Percentiles rank a stretch among this genome's conserved stretches.
These are phyloP conservation scores for Gracilinanus agilis DNA, from an alignment of 2,113 vertebrate genomes.

Conservation along the genomic window DNA sequence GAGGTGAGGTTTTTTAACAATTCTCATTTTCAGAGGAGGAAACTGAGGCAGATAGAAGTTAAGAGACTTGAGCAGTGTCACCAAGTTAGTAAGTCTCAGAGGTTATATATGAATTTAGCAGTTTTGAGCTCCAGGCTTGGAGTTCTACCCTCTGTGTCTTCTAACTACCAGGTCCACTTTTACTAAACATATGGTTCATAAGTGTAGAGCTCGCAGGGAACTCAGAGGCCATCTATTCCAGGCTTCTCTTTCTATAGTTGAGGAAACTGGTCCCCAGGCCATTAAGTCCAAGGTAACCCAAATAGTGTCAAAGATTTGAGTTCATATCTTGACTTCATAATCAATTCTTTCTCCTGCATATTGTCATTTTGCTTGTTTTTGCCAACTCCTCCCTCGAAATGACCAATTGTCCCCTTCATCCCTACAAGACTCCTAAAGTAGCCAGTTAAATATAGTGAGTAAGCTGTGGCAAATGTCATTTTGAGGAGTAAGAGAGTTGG, in stretches of 20 bases:
- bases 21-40: not conserved
- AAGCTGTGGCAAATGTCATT: not conserved
- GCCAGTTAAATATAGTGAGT: not conserved
- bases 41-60: no score
- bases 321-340: not conserved
- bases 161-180: not conserved
- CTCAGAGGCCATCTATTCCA: not conserved
- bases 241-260: not conserved
- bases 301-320: not conserved
- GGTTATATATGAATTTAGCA: not conserved
- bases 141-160: not conserved
- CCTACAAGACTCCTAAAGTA: not conserved
- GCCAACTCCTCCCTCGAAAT: not conserved
- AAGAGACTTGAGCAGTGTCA: no score
- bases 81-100: not conserved
- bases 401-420: not conserved
- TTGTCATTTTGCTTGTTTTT: not conserved
- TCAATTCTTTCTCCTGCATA: not conserved
- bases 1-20: not conserved
- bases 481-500: not conserved
- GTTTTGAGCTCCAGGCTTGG: not conserved
- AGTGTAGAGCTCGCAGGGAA: not conserved
- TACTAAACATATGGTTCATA: not conserved
- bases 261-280: not conserved
- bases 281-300: not conserved